Evolutionary conservation across 2,888 invertebrate species (phyloP).

Genomic region (Hybos culiciformis): DNA sequence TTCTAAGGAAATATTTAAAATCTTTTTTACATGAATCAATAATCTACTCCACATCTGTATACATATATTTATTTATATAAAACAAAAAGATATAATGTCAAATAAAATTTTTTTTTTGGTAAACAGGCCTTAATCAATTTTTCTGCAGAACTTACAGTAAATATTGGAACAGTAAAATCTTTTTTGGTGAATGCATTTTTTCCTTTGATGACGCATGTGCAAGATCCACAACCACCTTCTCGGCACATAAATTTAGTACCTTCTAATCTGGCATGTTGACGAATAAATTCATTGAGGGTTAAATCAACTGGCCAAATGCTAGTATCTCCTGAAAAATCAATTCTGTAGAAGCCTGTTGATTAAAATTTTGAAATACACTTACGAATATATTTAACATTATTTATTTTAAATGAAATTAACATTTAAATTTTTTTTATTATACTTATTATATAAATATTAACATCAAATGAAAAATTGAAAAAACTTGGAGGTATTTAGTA

Average conservation of each 20-base stretch:
- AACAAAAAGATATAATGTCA: neutral
- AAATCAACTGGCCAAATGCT: constrained; percentile 21
- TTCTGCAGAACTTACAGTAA: constrained; percentile 8
- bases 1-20: too few species aligned
- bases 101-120: neutral
- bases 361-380: too few species aligned
- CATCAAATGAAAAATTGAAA: too few species aligned
- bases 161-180: constrained; percentile 2
- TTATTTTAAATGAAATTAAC: too few species aligned
- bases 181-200: constrained; percentile 8
- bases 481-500: too few species aligned
- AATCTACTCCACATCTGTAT: neutral
- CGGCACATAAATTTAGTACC: constrained; percentile 47
- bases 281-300: constrained; percentile 40
- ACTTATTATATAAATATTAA: too few species aligned
- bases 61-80: neutral
- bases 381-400: too few species aligned
- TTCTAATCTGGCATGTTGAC: constrained; percentile 37
- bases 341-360: too few species aligned
- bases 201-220: constrained; percentile 34
- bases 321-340: neutral
- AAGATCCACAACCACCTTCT: constrained; percentile 50
- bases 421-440: too few species aligned
- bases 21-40: neutral
- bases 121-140: too few species aligned